Percentiles rank a stretch among this genome's conserved stretches.
Conservation (phyloP, 2,888 invertebrate genomes). For the Polymixis flavicincta region DNA sequence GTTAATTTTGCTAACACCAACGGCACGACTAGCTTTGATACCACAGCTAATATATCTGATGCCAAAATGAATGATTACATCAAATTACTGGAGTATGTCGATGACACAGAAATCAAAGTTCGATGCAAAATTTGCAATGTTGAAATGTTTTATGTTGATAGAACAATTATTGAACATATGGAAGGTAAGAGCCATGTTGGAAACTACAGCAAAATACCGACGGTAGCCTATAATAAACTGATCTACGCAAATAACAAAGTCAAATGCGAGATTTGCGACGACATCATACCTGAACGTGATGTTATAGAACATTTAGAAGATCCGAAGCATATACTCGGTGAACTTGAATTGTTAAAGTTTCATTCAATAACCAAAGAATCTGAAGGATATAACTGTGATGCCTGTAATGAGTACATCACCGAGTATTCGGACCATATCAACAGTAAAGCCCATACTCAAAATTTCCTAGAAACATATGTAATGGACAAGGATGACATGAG, state of each 20-base stretch:
- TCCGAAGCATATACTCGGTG: neutral
- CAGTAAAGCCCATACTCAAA: neutral
- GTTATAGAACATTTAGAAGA: slow-evolving; percentile 30
- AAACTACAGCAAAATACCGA: neutral
- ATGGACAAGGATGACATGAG: neutral
- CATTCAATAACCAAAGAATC: neutral
- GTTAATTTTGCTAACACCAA: neutral
- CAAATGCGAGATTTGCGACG: neutral
- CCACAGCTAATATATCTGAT: accelerated
- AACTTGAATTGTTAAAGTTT: neutral
- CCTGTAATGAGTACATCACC: neutral
- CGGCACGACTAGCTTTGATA: neutral
- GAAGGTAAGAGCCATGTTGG: neutral
- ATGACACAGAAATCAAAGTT: neutral
- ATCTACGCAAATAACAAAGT: neutral
- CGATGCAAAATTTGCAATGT: slow-evolving; percentile 33
- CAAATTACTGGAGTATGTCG: neutral
- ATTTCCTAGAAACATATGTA: neutral
- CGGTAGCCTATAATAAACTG: neutral
- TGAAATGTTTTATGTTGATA: neutral
- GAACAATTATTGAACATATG: slow-evolving; percentile 20
- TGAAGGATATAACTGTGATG: neutral
- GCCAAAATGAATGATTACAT: neutral
- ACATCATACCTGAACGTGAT: neutral
- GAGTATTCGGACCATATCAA: slow-evolving; percentile 7